Evolutionary conservation across 2,113 vertebrate species (phyloP).

Genomic region (Myodes glareolus): DNA sequence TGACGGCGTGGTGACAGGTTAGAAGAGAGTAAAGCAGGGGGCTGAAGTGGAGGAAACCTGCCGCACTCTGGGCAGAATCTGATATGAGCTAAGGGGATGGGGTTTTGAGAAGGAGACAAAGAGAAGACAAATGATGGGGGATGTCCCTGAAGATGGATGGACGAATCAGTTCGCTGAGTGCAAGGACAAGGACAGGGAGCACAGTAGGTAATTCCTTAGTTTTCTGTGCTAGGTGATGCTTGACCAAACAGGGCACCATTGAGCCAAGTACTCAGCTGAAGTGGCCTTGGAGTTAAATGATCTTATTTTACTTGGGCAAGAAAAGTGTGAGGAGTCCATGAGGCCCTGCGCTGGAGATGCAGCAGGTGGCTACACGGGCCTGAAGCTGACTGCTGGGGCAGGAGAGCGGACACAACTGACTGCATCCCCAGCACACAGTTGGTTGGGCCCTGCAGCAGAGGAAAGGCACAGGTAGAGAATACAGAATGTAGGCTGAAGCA

Average conservation of each 20-base stretch:
- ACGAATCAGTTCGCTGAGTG: not conserved
- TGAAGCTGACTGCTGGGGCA: not conserved
- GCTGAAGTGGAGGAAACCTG: not conserved
- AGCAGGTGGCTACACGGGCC: not conserved
- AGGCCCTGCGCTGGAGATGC: not conserved
- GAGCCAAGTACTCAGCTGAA: not conserved
- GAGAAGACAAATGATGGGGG: not conserved
- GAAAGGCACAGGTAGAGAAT: not conserved
- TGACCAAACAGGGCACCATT: not conserved
- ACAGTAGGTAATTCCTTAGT: not conserved
- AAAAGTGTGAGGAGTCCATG: not conserved
- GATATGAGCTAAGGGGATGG: not conserved
- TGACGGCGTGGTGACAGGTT: not conserved
- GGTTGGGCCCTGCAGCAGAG: not conserved
- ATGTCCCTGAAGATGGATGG: not conserved
- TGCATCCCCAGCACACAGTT: not conserved
- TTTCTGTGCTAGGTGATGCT: conserved; percentile 5
- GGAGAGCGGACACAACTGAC: not conserved
- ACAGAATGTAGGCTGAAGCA: not conserved
- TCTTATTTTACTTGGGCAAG: not conserved
- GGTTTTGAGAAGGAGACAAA: not conserved
- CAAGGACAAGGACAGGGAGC: not conserved
- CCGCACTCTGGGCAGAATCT: not conserved
- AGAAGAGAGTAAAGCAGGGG: not conserved
- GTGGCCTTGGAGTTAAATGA: not conserved